A percentile compares a stretch with the other conserved stretches of the same genome.
Conservation (phyloP, 2,113 vertebrate species). For the Orycteropus afer region DNA sequence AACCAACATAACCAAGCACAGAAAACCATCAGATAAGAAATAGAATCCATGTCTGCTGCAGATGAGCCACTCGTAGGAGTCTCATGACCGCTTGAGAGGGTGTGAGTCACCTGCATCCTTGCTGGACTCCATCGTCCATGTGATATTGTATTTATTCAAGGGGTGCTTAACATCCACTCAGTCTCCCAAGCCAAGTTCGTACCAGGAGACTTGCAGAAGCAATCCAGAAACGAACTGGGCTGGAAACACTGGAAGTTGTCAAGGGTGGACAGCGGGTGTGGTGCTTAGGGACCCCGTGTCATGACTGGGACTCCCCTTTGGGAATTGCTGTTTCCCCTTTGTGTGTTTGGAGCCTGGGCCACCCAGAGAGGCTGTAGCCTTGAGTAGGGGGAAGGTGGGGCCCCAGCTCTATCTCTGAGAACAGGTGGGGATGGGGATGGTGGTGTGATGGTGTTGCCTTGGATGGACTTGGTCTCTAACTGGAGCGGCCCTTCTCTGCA, state of each 20-base stretch:
- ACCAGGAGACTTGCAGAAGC: background rate
- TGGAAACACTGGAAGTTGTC: background rate
- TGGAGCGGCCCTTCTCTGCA: background rate
- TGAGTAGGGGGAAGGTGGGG: fast-evolving
- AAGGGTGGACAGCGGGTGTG: fast-evolving
- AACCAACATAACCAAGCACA: conserved; percentile 39
- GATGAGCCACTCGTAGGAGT: background rate
- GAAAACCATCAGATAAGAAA: background rate
- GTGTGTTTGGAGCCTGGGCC: background rate
- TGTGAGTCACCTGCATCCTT: fast-evolving
- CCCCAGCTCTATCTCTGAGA: background rate
- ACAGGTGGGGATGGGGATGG: no score
- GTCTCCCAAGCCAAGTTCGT: background rate
- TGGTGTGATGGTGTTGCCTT: fast-evolving
- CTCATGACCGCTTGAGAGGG: background rate
- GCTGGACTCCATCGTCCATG: background rate
- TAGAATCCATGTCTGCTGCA: conserved; percentile 36
- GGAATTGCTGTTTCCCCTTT: conserved; percentile 38
- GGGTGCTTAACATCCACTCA: background rate
- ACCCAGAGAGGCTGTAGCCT: background rate
- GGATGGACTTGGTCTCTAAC: background rate
- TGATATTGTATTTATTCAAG: background rate
- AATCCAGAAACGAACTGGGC: background rate
- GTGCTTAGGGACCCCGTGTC: background rate
- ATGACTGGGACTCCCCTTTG: background rate